These are phyloP conservation scores for Corythaixoides concolor DNA, from an alignment of 2,113 vertebrate species.

Conservation along the genomic window DNA sequence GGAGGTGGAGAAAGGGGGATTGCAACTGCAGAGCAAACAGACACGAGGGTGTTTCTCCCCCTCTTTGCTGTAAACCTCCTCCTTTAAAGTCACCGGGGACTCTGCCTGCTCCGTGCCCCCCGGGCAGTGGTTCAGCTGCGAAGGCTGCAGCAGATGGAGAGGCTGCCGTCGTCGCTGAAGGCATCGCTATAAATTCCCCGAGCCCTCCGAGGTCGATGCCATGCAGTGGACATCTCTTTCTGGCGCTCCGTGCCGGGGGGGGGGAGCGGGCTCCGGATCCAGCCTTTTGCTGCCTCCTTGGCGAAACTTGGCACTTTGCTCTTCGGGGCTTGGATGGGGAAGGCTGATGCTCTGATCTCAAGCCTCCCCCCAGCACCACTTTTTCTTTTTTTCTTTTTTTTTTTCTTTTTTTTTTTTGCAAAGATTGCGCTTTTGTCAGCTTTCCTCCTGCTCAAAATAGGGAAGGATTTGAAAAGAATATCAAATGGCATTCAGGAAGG, in stretches of 20 bases:
- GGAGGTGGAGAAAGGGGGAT: not conserved
- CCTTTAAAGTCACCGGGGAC: not conserved
- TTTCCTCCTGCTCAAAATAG: slow-evolving; percentile 29
- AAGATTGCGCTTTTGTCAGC: slow-evolving; percentile 53
- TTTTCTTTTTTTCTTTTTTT: not conserved
- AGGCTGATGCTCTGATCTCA: not conserved
- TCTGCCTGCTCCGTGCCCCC: not conserved
- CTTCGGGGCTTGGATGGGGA: not conserved
- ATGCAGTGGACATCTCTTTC: not conserved
- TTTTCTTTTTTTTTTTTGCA: not conserved
- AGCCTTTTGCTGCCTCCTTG: accelerated
- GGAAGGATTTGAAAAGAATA: slow-evolving; percentile 45
- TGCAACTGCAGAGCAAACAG: not conserved
- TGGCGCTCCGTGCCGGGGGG: accelerated
- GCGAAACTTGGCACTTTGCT: accelerated
- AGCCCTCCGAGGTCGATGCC: not conserved
- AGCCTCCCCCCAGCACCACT: not conserved
- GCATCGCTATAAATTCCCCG: slow-evolving; percentile 1
- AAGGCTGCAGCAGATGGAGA: slow-evolving; percentile 35
- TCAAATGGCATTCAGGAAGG: not conserved
- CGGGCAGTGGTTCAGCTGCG: not conserved
- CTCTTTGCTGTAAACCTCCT: not conserved
- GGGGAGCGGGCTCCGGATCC: accelerated
- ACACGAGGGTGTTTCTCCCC: not conserved
- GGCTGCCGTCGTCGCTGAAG: not conserved